Percentiles rank a stretch among this genome's conserved stretches.
Evolutionary conservation across 2,113 vertebrate genomes (phyloP).

Genomic region (Lota lota): DNA sequence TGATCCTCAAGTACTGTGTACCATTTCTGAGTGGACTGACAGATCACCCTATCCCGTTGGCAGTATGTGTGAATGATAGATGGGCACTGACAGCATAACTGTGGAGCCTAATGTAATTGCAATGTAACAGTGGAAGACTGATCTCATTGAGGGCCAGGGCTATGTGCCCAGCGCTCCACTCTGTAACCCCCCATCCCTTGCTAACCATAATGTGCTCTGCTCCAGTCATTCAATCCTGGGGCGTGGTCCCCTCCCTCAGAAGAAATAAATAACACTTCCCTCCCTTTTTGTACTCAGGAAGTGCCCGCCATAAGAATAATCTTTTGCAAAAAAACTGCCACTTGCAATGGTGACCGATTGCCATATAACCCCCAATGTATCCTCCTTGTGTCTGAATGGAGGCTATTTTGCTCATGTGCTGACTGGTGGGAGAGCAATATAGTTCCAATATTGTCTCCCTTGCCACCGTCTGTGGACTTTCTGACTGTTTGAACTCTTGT

Average conservation of each 20-base stretch:
- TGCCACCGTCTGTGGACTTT: slow-evolving; percentile 25
- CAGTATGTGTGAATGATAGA: slow-evolving; percentile 50
- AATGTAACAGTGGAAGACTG: slow-evolving; percentile 59
- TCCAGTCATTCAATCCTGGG: slow-evolving; percentile 38
- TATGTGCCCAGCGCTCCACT: slow-evolving; percentile 55
- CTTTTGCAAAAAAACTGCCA: neutral
- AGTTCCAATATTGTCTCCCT: slow-evolving; percentile 28
- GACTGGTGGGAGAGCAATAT: slow-evolving; percentile 4
- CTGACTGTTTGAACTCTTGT: slow-evolving; percentile 57
- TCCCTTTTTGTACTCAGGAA: neutral
- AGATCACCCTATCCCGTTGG: slow-evolving; percentile 54
- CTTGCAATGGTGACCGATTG: no score
- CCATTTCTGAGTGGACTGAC: slow-evolving; percentile 44
- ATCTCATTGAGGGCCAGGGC: slow-evolving; percentile 56
- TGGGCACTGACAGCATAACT: slow-evolving; percentile 45
- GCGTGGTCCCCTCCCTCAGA: slow-evolving; percentile 34
- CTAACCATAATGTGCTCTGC: slow-evolving; percentile 49
- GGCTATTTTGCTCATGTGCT: slow-evolving; percentile 6
- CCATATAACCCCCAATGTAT: no score
- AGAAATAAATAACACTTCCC: neutral
- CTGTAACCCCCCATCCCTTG: slow-evolving; percentile 40
- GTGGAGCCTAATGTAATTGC: slow-evolving; percentile 61
- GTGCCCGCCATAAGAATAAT: neutral
- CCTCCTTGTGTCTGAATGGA: no score
- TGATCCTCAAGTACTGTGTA: slow-evolving; percentile 27